A percentile compares a stretch with the other conserved stretches of the same genome.
Conservation (phyloP, 2,797 vertebrate genomes). For the Margarornis squamiger region DNA sequence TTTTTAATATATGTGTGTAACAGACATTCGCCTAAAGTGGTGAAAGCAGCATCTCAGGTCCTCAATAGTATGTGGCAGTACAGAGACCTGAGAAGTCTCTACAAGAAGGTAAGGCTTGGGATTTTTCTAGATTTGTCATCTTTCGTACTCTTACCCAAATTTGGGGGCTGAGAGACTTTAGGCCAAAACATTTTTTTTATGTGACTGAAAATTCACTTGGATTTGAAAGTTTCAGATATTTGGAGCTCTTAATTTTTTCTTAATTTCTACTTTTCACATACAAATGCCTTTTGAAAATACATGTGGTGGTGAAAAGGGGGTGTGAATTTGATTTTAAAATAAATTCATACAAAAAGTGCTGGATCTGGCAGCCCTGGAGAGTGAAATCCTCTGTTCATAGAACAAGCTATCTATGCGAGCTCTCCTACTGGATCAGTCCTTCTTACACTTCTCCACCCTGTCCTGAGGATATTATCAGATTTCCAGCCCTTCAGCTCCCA, state of each 20-base stretch:
- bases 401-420: neutral
- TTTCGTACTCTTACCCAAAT: neutral
- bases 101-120: slow-evolving; percentile 91
- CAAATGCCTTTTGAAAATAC: neutral
- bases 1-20: slow-evolving; percentile 26
- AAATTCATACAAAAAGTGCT: neutral
- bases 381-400: neutral
- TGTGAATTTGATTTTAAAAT: neutral
- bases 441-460: neutral
- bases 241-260: neutral
- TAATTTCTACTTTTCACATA: neutral
- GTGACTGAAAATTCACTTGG: neutral
- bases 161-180: slow-evolving; percentile 10
- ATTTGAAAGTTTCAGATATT: neutral
- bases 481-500: slow-evolving; percentile 40
- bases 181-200: neutral
- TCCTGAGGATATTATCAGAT: neutral
- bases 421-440: neutral
- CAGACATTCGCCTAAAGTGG: slow-evolving; percentile 98
- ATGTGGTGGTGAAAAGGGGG: neutral
- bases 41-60: slow-evolving; percentile 98
- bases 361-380: neutral
- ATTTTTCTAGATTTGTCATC: slow-evolving; percentile 1
- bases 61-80: slow-evolving; percentile 99
- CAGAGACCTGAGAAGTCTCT: slow-evolving; percentile 97